These are phyloP conservation scores for Toxotes lorentzi DNA, from an alignment of 2,797 vertebrate species.

Conservation along the genomic window DNA sequence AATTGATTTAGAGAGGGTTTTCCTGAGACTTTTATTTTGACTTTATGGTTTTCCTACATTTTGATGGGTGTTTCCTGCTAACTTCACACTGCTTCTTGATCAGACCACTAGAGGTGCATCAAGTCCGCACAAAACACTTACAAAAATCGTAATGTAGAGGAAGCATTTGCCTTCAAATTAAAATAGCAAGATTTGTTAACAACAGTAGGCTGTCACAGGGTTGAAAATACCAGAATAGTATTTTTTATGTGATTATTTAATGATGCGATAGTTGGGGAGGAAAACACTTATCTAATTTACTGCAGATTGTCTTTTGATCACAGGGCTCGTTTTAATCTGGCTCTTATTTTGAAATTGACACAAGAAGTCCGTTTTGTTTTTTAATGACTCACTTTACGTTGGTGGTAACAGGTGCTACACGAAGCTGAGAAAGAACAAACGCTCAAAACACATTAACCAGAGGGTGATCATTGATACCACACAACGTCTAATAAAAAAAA, in stretches of 20 bases:
- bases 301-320: neutral
- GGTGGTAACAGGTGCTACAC: neutral
- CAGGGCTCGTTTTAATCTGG: rapidly evolving
- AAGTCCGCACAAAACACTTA: neutral
- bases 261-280: neutral
- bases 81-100: neutral
- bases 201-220: neutral
- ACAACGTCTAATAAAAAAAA: neutral
- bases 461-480: neutral
- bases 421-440: neutral
- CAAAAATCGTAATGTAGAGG: neutral
- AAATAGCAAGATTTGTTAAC: neutral
- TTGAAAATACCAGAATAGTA: rapidly evolving
- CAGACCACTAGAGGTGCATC: neutral
- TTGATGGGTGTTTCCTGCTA: neutral
- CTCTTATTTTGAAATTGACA: conserved; percentile 41
- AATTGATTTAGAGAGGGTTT: neutral
- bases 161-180: neutral
- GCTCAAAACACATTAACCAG: neutral
- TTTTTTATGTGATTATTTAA: neutral
- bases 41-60: neutral
- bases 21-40: conserved; percentile 27
- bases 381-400: neutral
- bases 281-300: neutral
- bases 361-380: neutral